phyloP scores from a whole-genome alignment of 2,113 vertebrate species.

The Xenopus tropicalis region DNA sequence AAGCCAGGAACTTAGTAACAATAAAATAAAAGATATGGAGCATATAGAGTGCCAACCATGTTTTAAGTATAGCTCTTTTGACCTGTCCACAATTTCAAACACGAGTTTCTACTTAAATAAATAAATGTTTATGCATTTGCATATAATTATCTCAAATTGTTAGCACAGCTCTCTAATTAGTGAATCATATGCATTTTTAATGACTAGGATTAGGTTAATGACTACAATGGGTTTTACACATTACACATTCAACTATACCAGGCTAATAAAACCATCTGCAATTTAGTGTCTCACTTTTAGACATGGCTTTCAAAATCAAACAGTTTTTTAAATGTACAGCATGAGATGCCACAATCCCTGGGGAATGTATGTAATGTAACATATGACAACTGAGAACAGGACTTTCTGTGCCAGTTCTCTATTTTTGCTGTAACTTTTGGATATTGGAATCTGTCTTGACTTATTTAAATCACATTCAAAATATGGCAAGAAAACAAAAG shows the following conservation, averaged over 20 bases:
- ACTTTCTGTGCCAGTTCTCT: too few species aligned
- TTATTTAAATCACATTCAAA: too few species aligned
- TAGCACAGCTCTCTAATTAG: constrained; percentile 14
- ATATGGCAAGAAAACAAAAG: too few species aligned
- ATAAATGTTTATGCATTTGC: constrained; percentile 6
- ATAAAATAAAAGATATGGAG: constrained; percentile 19
- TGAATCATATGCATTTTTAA: constrained; percentile 33
- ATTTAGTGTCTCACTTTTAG: too few species aligned
- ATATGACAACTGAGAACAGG: too few species aligned
- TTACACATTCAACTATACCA: constrained; percentile 3
- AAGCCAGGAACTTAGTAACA: constrained; percentile 22
- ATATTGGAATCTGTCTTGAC: too few species aligned
- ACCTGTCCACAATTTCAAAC: neutral
- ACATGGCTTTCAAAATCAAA: too few species aligned
- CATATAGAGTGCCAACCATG: constrained; percentile 26
- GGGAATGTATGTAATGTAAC: too few species aligned
- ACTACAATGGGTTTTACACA: constrained; percentile 11
- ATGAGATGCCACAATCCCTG: too few species aligned
- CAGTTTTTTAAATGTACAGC: too few species aligned
- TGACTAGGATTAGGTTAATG: constrained; percentile 16
- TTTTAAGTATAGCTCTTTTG: neutral
- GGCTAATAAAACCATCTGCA: neutral
- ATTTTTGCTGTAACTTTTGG: too few species aligned
- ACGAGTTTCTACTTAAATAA: too few species aligned
- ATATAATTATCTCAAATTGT: constrained; percentile 17